Evolutionary conservation across 2,113 vertebrate genomes (phyloP), one percentile per base, ranked within the genome.

Genomic region (Paedocypris sp.): DNA sequence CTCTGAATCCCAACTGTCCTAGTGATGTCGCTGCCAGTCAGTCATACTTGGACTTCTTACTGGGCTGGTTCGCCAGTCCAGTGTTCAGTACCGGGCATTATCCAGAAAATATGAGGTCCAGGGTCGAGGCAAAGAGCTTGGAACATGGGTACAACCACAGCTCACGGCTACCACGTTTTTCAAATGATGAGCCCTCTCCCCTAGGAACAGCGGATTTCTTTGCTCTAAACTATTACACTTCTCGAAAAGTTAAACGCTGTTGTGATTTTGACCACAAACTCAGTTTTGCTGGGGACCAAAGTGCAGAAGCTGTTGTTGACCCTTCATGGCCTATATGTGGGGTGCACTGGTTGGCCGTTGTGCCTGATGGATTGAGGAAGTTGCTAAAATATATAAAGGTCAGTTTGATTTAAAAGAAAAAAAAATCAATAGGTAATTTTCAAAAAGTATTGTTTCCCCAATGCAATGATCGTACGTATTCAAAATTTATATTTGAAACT

Each of bases 141-240:
- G 81, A 75, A 47, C 49, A 82, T 67, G 80, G 78, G 15, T 79
- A 73, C 54, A 25, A 63, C 2, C 64, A 50, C 0, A 68, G 60
- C 10, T 73, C 69, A 1, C 72, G 82, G 25, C 78, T 91, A 58
- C 87, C 83, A 5, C 71, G 66, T 46, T 90, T 90, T 71, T 85
- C 79, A 3, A 59, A 84, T 3, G 78, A 87, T 8, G 88, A 90
- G 53, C 79, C 52, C 0, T 53, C 62, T 19, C 63, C 87, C 56
- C 66, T 84, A 51, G 85, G 84, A 62, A 86, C 85, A 1, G 86
- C 84, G 1, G 86, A 89, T 69, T 91, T 90, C 66, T 92, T 92
- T 60, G 82, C 85, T 2, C 54, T 92, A 18, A 89, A 91, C 39
- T 88, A 87, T 73, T 92, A 90, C 3, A 87, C 83, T 0, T 77